A percentile compares a stretch with the other conserved stretches of the same genome.
Evolutionary conservation across 2,888 invertebrate genomes (phyloP).

Genomic region (Carterocephalus palaemon): DNA sequence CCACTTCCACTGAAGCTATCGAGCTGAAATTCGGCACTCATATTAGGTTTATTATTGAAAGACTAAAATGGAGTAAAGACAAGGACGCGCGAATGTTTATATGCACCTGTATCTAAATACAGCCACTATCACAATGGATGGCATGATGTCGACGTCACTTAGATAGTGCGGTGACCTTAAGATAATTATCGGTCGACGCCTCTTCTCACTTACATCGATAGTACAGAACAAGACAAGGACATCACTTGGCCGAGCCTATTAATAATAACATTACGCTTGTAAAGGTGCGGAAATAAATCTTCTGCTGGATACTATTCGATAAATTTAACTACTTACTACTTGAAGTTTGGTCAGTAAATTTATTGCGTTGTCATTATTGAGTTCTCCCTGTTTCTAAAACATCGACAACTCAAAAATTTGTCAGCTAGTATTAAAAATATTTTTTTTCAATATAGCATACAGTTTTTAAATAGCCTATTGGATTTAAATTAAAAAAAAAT

Average conservation of each 20-base stretch:
- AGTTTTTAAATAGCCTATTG: too few relatives aligned
- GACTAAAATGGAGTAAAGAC: too few relatives aligned
- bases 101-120: conserved; percentile 41
- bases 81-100: neutral
- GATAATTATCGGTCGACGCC: conserved; percentile 76
- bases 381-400: too few relatives aligned
- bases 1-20: too few relatives aligned
- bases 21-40: too few relatives aligned
- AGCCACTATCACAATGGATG: conserved; percentile 50
- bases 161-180: conserved; percentile 72
- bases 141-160: conserved; percentile 56
- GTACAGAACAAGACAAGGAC: conserved; percentile 63
- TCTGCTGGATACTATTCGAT: conserved; percentile 1
- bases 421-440: too few relatives aligned
- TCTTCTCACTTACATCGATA: conserved; percentile 64
- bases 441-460: too few relatives aligned
- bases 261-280: conserved; percentile 8
- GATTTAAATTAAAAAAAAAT: too few relatives aligned
- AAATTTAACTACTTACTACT: neutral
- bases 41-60: too few relatives aligned
- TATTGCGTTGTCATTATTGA: too few relatives aligned
- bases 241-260: conserved; percentile 40
- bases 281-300: conserved; percentile 7
- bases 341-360: neutral
- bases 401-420: too few relatives aligned